Percentiles rank a stretch among this genome's conserved stretches.
phyloP scores from a whole-genome alignment of 1,140 invertebrate species.

The Drosophila grimshawi region DNA sequence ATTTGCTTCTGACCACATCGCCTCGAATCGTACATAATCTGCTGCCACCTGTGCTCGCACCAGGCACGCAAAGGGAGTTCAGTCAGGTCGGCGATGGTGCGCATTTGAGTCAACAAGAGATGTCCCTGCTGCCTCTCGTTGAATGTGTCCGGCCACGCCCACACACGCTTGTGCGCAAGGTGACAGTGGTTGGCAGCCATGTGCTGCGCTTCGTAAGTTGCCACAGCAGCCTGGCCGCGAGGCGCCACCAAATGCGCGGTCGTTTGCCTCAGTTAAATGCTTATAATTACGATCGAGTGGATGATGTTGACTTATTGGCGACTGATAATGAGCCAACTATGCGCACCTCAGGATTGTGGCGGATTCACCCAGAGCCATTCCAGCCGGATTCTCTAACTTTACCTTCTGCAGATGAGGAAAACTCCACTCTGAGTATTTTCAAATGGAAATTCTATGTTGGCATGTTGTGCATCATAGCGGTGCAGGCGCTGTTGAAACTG shows the following conservation, averaged over 20 bases:
- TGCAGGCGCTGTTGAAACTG: conserved; percentile 29
- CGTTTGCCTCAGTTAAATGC: neutral
- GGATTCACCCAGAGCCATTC: neutral
- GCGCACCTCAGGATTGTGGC: neutral
- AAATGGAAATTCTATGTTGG: conserved; percentile 32
- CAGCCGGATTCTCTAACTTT: neutral
- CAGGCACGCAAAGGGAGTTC: conserved; percentile 18
- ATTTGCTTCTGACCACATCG: neutral
- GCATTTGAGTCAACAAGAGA: neutral
- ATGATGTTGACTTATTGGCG: neutral
- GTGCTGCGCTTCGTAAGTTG: conserved; percentile 31
- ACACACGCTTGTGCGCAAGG: conserved; percentile 28
- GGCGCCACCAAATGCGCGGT: neutral
- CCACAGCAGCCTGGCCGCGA: conserved; percentile 2
- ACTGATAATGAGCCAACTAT: neutral
- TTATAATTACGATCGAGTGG: neutral
- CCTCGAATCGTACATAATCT: neutral
- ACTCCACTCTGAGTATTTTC: neutral
- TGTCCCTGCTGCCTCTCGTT: conserved; percentile 5
- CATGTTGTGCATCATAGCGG: conserved; percentile 22
- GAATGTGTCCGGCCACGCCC: conserved; percentile 2
- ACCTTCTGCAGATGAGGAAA: neutral
- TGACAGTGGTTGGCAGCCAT: conserved; percentile 39
- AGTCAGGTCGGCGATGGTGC: conserved; percentile 29
- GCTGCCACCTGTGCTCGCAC: neutral